Percentiles rank a stretch among this genome's conserved stretches.
phyloP scores from a whole-genome alignment of 2,797 vertebrate genomes.

The Denticeps clupeoides region DNA sequence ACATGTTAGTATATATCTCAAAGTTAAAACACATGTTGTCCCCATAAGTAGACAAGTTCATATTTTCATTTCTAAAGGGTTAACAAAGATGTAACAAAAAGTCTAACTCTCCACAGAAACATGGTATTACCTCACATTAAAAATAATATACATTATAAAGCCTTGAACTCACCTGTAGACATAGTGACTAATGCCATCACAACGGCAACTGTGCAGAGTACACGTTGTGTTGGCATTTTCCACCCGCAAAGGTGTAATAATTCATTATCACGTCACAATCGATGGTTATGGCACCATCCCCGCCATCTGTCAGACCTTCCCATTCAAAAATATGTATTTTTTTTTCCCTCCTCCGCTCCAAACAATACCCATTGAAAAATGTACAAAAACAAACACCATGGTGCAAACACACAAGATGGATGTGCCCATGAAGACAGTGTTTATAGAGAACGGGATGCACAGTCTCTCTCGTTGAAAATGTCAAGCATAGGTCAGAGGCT shows the following conservation, averaged over 20 bases:
- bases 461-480: conserved; percentile 12
- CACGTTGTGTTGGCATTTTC: conserved; percentile 20
- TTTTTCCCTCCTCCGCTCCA: neutral
- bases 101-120: too few relatives aligned
- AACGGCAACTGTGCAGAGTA: too few relatives aligned
- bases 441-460: conserved; percentile 21
- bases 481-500: conserved; percentile 21
- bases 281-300: conserved; percentile 15
- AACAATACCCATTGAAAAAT: neutral
- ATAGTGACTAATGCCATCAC: too few relatives aligned
- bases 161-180: too few relatives aligned
- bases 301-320: neutral
- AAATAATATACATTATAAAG: too few relatives aligned
- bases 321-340: too few relatives aligned
- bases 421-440: conserved; percentile 24
- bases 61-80: too few relatives aligned
- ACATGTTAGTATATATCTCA: too few relatives aligned
- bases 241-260: conserved; percentile 17
- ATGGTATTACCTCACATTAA: too few relatives aligned
- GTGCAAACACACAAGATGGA: conserved; percentile 9
- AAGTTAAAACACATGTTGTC: too few relatives aligned
- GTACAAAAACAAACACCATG: neutral
- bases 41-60: too few relatives aligned
- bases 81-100: too few relatives aligned
- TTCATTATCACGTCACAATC: conserved; percentile 19